A percentile compares a stretch with the other conserved stretches of the same genome.
These are phyloP conservation scores for Sarcophaga variegata DNA, from an alignment of 2,888 invertebrate species.

Conservation along the genomic window DNA sequence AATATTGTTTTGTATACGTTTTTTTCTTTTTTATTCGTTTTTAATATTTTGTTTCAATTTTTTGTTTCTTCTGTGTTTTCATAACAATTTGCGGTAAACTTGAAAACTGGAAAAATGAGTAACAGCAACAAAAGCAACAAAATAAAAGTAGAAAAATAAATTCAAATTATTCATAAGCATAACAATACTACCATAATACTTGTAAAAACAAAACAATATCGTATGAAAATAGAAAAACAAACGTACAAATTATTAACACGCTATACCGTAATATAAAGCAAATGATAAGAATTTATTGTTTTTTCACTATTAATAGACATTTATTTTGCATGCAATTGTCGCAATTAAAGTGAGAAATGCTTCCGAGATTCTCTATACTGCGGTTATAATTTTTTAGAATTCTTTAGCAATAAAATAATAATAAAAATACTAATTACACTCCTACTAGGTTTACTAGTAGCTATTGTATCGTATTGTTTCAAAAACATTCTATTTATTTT, in stretches of 20 bases:
- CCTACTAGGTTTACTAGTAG: too few relatives aligned
- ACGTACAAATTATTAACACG: not conserved
- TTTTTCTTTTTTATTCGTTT: not conserved
- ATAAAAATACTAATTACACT: not conserved
- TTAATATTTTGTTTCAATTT: not conserved
- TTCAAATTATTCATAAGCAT: not conserved
- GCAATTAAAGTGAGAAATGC: not conserved
- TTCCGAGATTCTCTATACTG: not conserved
- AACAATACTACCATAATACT: not conserved
- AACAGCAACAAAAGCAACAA: not conserved
- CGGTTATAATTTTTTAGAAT: too few relatives aligned
- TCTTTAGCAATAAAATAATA: too few relatives aligned
- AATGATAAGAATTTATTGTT: too few relatives aligned
- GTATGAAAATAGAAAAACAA: not conserved
- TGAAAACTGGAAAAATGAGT: constrained; percentile 18
- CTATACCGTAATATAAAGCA: not conserved
- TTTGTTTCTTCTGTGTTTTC: not conserved
- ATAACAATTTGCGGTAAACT: constrained; percentile 61
- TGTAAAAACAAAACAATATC: not conserved
- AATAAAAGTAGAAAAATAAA: not conserved
- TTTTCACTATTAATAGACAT: not conserved
- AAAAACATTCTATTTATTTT: too few relatives aligned
- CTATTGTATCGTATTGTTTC: too few relatives aligned
- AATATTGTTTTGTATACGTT: not conserved
- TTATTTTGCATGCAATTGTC: not conserved